A percentile compares a stretch with the other conserved stretches of the same genome.
These are phyloP conservation scores for Drosophila seguyi DNA, from an alignment of 1,140 invertebrate species.

Conservation along the genomic window DNA sequence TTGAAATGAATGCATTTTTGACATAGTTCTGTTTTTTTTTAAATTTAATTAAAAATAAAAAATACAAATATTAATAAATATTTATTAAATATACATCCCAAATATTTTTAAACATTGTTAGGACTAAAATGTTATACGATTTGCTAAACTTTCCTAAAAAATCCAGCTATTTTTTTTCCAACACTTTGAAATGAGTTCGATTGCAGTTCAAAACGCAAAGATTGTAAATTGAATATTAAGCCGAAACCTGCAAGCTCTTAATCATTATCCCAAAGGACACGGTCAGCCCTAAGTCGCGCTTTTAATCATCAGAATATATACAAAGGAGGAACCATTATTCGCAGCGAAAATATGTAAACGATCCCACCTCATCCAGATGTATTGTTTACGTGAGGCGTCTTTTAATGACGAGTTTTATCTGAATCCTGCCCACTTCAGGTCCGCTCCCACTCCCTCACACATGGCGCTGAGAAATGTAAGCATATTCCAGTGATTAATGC, in stretches of 20 bases:
- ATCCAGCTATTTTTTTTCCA: too few species aligned
- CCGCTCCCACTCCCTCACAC: slow-evolving; percentile 15
- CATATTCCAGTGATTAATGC: slow-evolving; percentile 81
- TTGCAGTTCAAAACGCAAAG: not conserved
- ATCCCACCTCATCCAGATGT: slow-evolving; percentile 59
- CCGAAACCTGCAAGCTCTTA: not conserved
- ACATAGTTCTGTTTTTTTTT: too few species aligned
- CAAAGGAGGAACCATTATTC: slow-evolving; percentile 9
- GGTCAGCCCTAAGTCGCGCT: slow-evolving; percentile 2
- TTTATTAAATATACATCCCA: too few species aligned
- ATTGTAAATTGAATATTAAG: not conserved
- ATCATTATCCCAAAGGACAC: not conserved
- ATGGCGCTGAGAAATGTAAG: slow-evolving; percentile 73
- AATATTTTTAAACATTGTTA: too few species aligned
- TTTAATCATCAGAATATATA: slow-evolving; percentile 11
- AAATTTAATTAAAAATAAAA: too few species aligned
- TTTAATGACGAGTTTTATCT: slow-evolving; percentile 64
- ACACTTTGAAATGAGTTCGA: not conserved
- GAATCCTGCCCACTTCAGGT: slow-evolving; percentile 1
- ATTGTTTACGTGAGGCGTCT: slow-evolving; percentile 68
- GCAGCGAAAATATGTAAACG: slow-evolving; percentile 74
- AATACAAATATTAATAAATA: too few species aligned
- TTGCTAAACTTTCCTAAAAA: too few species aligned
- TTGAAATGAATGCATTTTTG: too few species aligned
- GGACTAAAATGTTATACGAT: too few species aligned